Percentiles rank a stretch among this genome's conserved stretches.
Conservation (phyloP, 2,797 vertebrate species). For the Selene dorsalis region DNA sequence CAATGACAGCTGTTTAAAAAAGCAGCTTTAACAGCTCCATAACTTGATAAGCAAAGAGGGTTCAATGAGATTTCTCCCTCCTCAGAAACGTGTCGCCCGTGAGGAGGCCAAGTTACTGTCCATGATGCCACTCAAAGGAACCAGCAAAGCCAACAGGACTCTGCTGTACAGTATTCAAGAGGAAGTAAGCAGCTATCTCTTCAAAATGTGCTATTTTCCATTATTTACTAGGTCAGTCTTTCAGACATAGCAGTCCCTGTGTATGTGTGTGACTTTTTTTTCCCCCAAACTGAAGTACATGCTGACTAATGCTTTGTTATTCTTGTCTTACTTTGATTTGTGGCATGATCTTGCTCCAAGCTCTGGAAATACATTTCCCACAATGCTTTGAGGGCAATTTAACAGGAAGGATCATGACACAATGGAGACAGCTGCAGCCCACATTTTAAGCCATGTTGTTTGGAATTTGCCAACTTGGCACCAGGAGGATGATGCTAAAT, state of each 20-base stretch:
- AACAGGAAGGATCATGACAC: background rate
- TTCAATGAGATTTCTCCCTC: constrained; percentile 1
- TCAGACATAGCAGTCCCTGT: no score
- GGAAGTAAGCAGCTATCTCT: constrained; percentile 62
- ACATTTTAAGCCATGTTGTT: background rate
- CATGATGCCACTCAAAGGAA: constrained; percentile 78
- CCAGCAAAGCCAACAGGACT: constrained; percentile 78
- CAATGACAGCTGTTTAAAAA: background rate
- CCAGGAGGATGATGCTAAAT: background rate
- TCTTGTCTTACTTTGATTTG: background rate
- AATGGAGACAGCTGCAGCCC: background rate
- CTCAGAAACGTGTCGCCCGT: constrained; percentile 73
- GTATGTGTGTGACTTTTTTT: no score
- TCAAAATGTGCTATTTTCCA: no score
- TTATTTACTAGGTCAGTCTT: no score
- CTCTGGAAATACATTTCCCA: constrained; percentile 15
- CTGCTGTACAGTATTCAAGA: constrained; percentile 77
- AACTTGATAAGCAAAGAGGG: background rate
- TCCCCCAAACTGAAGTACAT: no score
- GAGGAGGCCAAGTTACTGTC: constrained; percentile 75
- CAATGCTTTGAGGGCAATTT: background rate
- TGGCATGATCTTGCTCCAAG: background rate
- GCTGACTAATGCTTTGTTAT: background rate
- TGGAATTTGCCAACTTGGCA: background rate
- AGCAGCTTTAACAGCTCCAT: background rate